Base-by-base conservation (phyloP, 2,888 invertebrate genomes). In the Cerceris rybyensis region DNA sequence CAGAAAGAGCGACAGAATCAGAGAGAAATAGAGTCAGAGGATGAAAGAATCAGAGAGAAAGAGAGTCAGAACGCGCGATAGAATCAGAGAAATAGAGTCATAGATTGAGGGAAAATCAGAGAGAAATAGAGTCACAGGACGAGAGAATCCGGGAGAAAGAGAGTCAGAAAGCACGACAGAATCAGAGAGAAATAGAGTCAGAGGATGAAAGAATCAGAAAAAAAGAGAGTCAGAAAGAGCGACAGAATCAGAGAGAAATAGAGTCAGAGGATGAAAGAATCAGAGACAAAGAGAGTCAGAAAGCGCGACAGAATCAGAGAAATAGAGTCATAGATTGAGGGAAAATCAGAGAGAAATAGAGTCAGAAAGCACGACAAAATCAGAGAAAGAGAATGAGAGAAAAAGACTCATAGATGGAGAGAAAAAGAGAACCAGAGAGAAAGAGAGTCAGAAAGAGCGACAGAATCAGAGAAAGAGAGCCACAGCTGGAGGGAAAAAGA, bases 1-100 rank as follows among this genome's bases (percentile, higher is more conserved):
- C 43, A 60, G 60, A 43, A 68, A 60, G 76, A 60, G 41, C 67
- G 66, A n/a, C 67, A 5, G 17, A 63, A 49, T 28, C 28, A 28
- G 28, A 28, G 28, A 28, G 28, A 28, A 4, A 28, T 2, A 28
- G 28, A 28, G n/a, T n/a, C n/a, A n/a, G n/a, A n/a, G n/a, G n/a
- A n/a, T n/a, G n/a, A n/a, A n/a, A n/a, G 28, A 28, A 54, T n/a
- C 14, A 54, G 14, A 54, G 54, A 14, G 14, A 16, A 5, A 13
- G n/a, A 16, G 2, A 54, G 14, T n/a, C n/a, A n/a, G n/a, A n/a
- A n/a, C n/a, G n/a, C n/a, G n/a, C n/a, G n/a, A n/a, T n/a, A 14
- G 13, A 54, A 2, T 8, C n/a, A 54, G 2, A 54, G 14, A 54
- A 16, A 54, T 4, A 14, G 54, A 28, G 28, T 28, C 28, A 28